These are phyloP conservation scores for Chloroceryle aenea DNA, from an alignment of 2,113 vertebrate genomes.

Conservation along the genomic window DNA sequence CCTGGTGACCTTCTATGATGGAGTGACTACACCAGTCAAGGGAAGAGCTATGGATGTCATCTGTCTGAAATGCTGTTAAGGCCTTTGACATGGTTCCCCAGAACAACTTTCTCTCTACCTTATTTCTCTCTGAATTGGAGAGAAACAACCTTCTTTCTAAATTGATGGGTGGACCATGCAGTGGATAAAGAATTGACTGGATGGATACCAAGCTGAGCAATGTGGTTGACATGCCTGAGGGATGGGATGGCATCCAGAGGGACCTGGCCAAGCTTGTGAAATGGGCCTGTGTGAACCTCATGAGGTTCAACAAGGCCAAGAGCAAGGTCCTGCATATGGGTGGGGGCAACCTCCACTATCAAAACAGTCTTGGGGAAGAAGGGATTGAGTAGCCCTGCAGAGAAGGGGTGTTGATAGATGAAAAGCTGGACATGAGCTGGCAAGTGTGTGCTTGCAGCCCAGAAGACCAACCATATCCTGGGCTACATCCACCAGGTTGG, in stretches of 20 bases:
- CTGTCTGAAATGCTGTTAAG: not conserved
- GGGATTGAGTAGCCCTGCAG: not conserved
- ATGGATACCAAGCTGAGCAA: not conserved
- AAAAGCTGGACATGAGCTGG: not conserved
- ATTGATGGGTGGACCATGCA: not conserved
- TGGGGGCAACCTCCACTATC: not conserved
- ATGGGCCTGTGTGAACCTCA: not conserved
- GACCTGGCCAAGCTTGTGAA: not conserved
- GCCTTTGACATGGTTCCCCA: not conserved
- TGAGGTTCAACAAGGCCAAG: not conserved
- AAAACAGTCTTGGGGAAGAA: not conserved
- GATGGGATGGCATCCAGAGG: not conserved
- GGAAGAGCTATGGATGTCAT: not conserved
- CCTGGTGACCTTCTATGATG: not conserved
- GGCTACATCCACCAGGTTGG: not conserved
- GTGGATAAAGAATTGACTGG: not conserved
- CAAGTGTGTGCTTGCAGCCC: not conserved
- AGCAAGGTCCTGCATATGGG: not conserved
- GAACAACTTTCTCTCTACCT: not conserved
- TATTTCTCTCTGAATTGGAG: not conserved
- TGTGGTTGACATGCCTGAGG: not conserved
- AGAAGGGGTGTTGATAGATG: not conserved
- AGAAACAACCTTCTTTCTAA: not conserved
- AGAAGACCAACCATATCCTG: rapidly evolving
- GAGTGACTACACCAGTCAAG: not conserved